Percentiles rank a stretch among this genome's conserved stretches.
Conservation (phyloP, 2,113 vertebrate genomes). For the Petrocephalus zakoni region DNA sequence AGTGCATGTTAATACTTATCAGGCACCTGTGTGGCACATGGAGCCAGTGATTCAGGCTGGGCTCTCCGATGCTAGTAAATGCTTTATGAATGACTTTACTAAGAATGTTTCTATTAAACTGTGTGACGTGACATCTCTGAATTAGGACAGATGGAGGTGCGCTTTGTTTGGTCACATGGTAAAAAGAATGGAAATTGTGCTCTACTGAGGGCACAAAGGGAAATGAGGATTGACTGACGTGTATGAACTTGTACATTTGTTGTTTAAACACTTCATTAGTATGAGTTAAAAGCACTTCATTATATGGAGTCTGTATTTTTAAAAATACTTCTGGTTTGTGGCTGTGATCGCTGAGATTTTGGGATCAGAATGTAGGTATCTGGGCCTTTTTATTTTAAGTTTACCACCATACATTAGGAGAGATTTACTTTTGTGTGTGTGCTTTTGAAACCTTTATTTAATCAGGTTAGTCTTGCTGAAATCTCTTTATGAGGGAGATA, state of each 20-base stretch:
- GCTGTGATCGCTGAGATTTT: not conserved
- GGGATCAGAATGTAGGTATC: not conserved
- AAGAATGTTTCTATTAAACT: not conserved
- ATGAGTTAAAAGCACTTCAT: not conserved
- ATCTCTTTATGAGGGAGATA: not conserved
- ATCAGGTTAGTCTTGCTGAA: not conserved
- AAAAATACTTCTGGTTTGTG: not conserved
- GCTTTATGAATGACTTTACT: not conserved
- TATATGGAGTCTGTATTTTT: not conserved
- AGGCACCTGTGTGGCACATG: not conserved
- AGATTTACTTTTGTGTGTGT: too few species aligned
- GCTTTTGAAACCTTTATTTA: not conserved
- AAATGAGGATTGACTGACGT: not conserved
- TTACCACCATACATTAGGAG: too few species aligned
- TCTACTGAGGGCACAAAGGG: not conserved
- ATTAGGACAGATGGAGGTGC: not conserved
- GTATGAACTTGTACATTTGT: not conserved
- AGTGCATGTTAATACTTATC: conserved; percentile 38
- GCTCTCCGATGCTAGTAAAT: not conserved
- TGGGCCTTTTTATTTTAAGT: too few species aligned
- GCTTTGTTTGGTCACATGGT: not conserved
- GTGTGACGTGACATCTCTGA: not conserved
- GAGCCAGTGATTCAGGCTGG: not conserved
- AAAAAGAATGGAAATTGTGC: not conserved
- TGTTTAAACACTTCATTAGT: not conserved